phyloP scores from a whole-genome alignment of 1,140 invertebrate genomes.

The Psix sp. region DNA sequence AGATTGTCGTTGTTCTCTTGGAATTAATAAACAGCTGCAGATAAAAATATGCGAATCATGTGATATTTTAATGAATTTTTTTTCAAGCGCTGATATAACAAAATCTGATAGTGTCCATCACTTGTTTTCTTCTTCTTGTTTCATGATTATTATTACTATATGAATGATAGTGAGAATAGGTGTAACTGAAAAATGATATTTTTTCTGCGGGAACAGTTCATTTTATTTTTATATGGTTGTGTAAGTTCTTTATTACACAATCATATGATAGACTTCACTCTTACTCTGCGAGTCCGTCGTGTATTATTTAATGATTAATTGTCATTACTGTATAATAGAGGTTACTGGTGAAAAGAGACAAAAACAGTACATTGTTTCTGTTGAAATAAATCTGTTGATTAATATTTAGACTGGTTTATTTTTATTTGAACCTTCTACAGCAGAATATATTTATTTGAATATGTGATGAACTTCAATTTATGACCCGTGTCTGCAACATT shows the following conservation, averaged over 20 bases:
- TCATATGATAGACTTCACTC: conserved; percentile 37
- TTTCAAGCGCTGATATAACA: no score
- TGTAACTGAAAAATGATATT: no score
- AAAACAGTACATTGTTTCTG: conserved; percentile 76
- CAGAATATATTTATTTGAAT: no score
- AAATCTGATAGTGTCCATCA: no score
- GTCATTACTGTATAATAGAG: conserved; percentile 76
- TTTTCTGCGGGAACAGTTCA: no score
- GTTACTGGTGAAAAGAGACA: conserved; percentile 74
- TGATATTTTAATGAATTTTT: conserved; percentile 70
- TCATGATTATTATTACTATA: conserved; percentile 4
- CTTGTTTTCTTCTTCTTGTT: conserved; percentile 15
- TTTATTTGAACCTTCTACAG: neutral
- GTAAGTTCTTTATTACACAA: neutral
- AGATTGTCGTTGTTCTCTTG: conserved; percentile 20
- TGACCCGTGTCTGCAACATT: no score
- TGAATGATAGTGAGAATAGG: no score
- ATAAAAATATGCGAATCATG: conserved; percentile 68
- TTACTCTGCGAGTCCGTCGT: conserved; percentile 69
- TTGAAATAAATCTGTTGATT: conserved; percentile 75
- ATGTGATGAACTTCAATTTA: no score
- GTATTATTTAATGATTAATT: conserved; percentile 74
- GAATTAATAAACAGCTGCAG: conserved; percentile 34
- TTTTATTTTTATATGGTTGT: conserved; percentile 4
- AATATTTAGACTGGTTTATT: conserved; percentile 10